Percentiles rank a stretch among this genome's conserved stretches.
phyloP scores from a whole-genome alignment of 1,140 invertebrate species.

The Hetaerina americana region DNA sequence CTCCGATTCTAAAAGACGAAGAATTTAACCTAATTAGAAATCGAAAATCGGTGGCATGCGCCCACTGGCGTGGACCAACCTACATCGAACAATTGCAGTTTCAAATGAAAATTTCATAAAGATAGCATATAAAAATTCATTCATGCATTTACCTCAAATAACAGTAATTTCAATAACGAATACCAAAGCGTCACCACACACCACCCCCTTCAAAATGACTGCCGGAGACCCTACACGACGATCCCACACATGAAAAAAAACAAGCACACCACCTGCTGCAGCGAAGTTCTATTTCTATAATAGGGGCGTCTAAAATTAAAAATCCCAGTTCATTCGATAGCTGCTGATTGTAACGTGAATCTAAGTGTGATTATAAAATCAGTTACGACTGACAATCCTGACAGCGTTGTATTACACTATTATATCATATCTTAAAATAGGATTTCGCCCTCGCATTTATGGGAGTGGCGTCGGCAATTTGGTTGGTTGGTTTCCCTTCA shows the following conservation, averaged over 20 bases:
- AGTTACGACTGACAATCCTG: background rate
- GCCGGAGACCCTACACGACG: background rate
- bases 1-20: no score
- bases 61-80: no score
- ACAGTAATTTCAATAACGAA: no score
- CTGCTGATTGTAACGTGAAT: background rate
- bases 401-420: no score
- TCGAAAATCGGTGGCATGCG: no score
- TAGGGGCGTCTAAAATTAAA: background rate
- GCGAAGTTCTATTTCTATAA: background rate
- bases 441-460: background rate
- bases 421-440: background rate
- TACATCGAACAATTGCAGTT: no score
- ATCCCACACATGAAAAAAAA: background rate
- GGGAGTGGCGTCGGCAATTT: background rate
- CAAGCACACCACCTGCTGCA: background rate
- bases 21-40: no score
- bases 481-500: background rate
- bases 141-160: no score
- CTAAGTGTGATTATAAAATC: background rate
- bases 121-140: no score
- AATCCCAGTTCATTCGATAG: background rate
- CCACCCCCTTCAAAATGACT: background rate
- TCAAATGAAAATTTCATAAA: no score
- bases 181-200: background rate